Evolutionary conservation across 2,888 invertebrate genomes (phyloP).

Genomic region (Lysandra coridon): DNA sequence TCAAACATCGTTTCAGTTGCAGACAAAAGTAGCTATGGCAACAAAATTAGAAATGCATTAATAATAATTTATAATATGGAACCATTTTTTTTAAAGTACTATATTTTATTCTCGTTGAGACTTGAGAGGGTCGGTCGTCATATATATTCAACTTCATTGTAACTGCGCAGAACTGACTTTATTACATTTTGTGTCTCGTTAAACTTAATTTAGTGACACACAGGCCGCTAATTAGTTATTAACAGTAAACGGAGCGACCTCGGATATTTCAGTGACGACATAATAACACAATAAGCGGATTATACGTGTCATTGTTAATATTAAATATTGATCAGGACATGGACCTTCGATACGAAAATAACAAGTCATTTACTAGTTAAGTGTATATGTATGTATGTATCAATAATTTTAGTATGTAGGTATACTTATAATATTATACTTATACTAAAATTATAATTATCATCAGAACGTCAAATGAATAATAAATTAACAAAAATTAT

Average conservation of each 20-base stretch:
- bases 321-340: not conserved
- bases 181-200: not conserved
- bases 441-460: too few species aligned
- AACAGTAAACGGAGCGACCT: not conserved
- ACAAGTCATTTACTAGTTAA: not conserved
- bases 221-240: constrained; percentile 1
- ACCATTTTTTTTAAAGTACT: not conserved
- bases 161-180: not conserved
- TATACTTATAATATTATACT: too few species aligned
- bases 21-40: too few species aligned
- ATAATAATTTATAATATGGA: not conserved
- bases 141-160: not conserved
- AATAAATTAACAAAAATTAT: too few species aligned
- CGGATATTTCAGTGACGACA: not conserved
- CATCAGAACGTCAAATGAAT: too few species aligned
- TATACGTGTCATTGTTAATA: not conserved
- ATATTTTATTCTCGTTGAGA: not conserved
- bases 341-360: not conserved
- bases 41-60: too few species aligned
- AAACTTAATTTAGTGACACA: not conserved
- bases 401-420: too few species aligned
- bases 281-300: not conserved
- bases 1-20: too few species aligned
- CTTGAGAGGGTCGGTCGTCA: too few species aligned
- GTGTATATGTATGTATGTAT: too few species aligned